Evolutionary conservation across 2,113 vertebrate species (phyloP).

Genomic region (Rhinogobius similis): DNA sequence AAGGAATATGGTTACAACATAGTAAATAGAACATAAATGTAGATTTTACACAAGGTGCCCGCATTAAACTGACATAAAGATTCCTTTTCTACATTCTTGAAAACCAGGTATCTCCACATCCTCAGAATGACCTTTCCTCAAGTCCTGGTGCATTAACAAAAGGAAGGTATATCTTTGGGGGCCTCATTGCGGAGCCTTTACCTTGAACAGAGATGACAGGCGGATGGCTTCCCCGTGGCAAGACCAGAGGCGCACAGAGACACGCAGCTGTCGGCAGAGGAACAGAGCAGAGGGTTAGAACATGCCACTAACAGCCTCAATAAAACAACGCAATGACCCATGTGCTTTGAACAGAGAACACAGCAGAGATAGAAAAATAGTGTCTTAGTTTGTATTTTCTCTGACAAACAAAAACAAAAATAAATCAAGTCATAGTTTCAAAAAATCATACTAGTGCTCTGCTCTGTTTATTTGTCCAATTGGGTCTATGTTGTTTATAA

Average conservation of each 20-base stretch:
- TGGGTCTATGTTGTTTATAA: too few species aligned
- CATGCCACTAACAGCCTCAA: neutral
- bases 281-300: constrained; percentile 1
- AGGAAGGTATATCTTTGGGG: constrained; percentile 22
- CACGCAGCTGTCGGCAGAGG: constrained; percentile 56
- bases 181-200: constrained; percentile 45
- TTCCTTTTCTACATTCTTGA: neutral
- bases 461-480: too few species aligned
- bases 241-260: constrained; percentile 47
- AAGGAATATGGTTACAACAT: too few species aligned
- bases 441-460: too few species aligned
- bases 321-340: neutral
- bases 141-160: constrained; percentile 12
- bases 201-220: constrained; percentile 65
- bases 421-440: too few species aligned
- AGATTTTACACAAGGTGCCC: neutral
- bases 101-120: neutral
- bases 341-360: neutral
- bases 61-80: neutral
- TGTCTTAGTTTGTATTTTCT: too few species aligned
- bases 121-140: neutral
- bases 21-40: too few species aligned
- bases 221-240: constrained; percentile 52
- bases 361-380: too few species aligned
- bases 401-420: too few species aligned